Percentiles rank a stretch among this genome's conserved stretches.
Evolutionary conservation across 1,140 invertebrate genomes (phyloP).

Genomic region (Drosophila seguyi): DNA sequence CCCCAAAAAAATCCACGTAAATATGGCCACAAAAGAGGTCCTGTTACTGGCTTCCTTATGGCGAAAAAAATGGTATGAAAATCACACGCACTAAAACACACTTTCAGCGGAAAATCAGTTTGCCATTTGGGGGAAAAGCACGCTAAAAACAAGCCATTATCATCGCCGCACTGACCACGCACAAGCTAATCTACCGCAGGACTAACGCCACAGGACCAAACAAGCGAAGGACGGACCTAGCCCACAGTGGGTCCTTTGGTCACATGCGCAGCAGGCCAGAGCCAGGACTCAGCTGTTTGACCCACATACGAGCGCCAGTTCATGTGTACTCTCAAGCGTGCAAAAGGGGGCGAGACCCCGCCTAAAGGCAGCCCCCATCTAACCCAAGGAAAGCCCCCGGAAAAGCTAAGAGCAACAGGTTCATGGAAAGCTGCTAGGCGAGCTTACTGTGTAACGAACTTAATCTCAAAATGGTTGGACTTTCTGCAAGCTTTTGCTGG

Average conservation of each 20-base stretch:
- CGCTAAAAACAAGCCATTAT: slow-evolving; percentile 22
- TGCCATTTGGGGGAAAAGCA: slow-evolving; percentile 1
- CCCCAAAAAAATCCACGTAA: not conserved
- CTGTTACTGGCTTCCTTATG: not conserved
- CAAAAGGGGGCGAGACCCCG: slow-evolving; percentile 36
- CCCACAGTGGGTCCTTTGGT: slow-evolving; percentile 58
- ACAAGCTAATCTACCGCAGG: slow-evolving; percentile 74
- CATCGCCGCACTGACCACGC: slow-evolving; percentile 66
- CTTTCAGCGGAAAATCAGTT: not conserved
- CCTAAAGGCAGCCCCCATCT: slow-evolving; percentile 10
- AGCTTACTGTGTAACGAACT: slow-evolving; percentile 27
- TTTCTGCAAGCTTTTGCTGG: slow-evolving; percentile 5
- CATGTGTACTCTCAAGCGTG: slow-evolving; percentile 63
- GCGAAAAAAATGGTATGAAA: slow-evolving; percentile 1
- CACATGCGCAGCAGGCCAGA: slow-evolving; percentile 69
- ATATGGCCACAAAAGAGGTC: not conserved
- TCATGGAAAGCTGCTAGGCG: slow-evolving; percentile 7
- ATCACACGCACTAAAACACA: not conserved
- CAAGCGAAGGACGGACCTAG: slow-evolving; percentile 44
- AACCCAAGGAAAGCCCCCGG: slow-evolving; percentile 18
- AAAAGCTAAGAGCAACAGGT: slow-evolving; percentile 18
- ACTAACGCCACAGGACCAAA: slow-evolving; percentile 48
- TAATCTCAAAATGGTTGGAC: slow-evolving; percentile 4
- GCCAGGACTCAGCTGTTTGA: slow-evolving; percentile 70
- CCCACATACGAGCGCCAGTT: slow-evolving; percentile 68